Evolutionary conservation across 2,888 invertebrate species (phyloP), one percentile per base, ranked within the genome.

Genomic region (Hypolimnas misippus): DNA sequence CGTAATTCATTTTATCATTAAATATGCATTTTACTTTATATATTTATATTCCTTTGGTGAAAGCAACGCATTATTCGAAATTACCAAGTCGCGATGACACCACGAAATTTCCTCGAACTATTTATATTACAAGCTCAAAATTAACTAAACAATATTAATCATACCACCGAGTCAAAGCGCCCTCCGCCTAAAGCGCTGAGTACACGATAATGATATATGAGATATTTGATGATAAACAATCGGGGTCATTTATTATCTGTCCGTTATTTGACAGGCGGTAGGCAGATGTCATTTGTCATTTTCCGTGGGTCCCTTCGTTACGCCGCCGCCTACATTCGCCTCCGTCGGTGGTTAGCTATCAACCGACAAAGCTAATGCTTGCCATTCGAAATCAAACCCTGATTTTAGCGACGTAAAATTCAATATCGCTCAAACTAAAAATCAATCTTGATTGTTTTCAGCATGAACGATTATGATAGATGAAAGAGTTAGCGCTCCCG

Each of bases 261-360:
- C 92, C 91, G 93, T 92, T 93, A 93, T 93, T 93, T 93, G 93
- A 93, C 93, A 93, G 93, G 93, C 93, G 93, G 91, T 91, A 92
- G 93, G 93, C 94, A 94, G 94, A 93, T 93, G 94, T 93, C 94
- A 93, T 94, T 94, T 94, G 94, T 94, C 93, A 94, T 93, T 91
- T 90, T 90, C 93, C 92, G 86, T 83, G 82, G 88, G 91, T 89
- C 92, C 91, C 90, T 92, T 89, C 89, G 89, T 91, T 90, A 91
- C 91, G 89, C 76, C 76, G 77, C 78, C 82, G 83, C 84, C 83
- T 82, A 83, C 84, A 83, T 81, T 85, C 84, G 90, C 92, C 91
- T 91, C 90, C 82, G 84, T 86, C 87, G 86, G 77, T 84, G 86
- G 86, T 85, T 90, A 88, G 85, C 87, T 86, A 83, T 87, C 82